Base-by-base conservation (phyloP, 2,113 vertebrate species). In the Eudorcas thomsonii region DNA sequence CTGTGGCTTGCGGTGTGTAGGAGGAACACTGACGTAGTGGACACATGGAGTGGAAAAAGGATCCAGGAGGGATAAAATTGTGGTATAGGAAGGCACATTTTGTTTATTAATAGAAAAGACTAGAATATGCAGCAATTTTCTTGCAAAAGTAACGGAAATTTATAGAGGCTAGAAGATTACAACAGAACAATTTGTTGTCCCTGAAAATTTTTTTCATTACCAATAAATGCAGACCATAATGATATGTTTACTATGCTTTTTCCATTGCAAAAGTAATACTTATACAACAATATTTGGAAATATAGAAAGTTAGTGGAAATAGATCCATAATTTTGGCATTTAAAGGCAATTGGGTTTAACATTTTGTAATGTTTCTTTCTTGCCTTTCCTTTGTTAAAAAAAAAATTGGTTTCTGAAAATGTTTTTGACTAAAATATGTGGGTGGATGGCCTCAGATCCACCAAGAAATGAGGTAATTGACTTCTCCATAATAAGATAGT, bases 1-100 rank as follows among this genome's bases (percentile, higher is more conserved):
- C 97, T 98, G 98, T 97, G 98, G 98, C 96, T 98, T 98, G 97
- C 81, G 96, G 97, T 90, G 96, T 94, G 98, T 99, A 96, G 99
- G 98, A 98, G 97, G 81, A 91, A 95, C 45, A 39, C 84, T 94
- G 98, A 97, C 62, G 67, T 57, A 78, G 28, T 96, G 86, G 97
- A 94, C 78, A 97, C 33, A 57, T 93, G 74, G 95, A 96, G 71
- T 98, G 97, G 98, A 97, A 98, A 98, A 97, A 98, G 90, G 67
- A 71, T 97, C 59, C 95, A 98, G 64, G 60, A 97, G 74, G 91
- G 54, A 96, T 74, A 97, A 98, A 98, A 98, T 93, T 98, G 94
- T 90, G 97, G 98, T 62, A 93, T 90, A 94, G 87, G 39, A 83
- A 97, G 88, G 88, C 90, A 92, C 93, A 96, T 95, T 94, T 93